Conservation (phyloP, 37 sponge, comb jelly and placozoan genomes). For the Aphrocallistes beatrix region DNA sequence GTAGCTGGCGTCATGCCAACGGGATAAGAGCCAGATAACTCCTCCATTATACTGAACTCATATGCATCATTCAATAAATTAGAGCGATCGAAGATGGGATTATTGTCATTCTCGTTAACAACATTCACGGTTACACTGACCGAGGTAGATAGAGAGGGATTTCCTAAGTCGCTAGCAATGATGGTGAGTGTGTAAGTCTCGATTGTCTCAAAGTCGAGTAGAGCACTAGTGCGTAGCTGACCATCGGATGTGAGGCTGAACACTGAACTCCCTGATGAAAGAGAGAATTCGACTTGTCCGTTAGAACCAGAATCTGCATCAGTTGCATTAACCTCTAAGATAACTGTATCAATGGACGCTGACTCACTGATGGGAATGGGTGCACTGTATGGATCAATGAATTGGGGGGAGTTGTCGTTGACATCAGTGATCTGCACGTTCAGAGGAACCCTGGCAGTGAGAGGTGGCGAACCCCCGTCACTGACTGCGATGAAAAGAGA, state of each 20-base stretch:
- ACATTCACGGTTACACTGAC: slow-evolving; percentile 22
- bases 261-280: neutral
- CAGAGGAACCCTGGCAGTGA: slow-evolving; percentile 10
- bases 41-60: slow-evolving; percentile 20
- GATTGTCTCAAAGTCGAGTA: slow-evolving; percentile 32
- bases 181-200: slow-evolving; percentile 15
- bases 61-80: no score
- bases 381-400: slow-evolving; percentile 23
- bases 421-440: neutral
- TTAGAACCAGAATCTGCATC: slow-evolving; percentile 54
- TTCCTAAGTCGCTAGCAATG: slow-evolving; percentile 28
- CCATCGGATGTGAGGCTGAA: neutral
- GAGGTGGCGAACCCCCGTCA: slow-evolving; percentile 27
- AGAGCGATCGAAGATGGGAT: slow-evolving; percentile 30
- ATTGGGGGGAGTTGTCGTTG: slow-evolving; percentile 23
- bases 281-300: slow-evolving; percentile 28
- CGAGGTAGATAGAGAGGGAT: slow-evolving; percentile 24
- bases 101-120: slow-evolving; percentile 42
- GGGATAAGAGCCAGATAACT: neutral
- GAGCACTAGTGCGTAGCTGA: neutral
- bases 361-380: slow-evolving; percentile 19
- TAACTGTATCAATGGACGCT: neutral
- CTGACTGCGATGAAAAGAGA: neutral
- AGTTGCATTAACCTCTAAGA: slow-evolving; percentile 32
- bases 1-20: slow-evolving; percentile 33